Evolutionary conservation across 2,113 vertebrate genomes (phyloP), one percentile per base, ranked within the genome.

Genomic region (Piaya cayana): DNA sequence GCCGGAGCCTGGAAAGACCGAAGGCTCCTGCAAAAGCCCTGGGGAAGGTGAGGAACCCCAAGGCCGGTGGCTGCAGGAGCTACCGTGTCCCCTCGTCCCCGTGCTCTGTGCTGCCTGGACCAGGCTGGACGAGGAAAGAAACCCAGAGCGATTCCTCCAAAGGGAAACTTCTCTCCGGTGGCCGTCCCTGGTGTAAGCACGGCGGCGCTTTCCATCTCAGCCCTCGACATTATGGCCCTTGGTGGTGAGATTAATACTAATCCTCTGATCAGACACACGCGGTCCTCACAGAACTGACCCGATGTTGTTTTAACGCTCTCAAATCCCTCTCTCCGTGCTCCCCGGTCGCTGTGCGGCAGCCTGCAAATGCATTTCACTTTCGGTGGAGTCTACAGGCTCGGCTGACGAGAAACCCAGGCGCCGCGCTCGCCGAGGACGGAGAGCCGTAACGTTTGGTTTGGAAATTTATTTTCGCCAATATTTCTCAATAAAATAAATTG

Each of bases 401-500:
- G 91, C 94, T 92, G 85, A 85, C 84, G 94, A 97, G 94, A 76
- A 96, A 95, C 49, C 80, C 93, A 82, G 96, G 58, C 65, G 34
- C 80, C 77, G 88, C 71, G 47, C 95, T 93, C 70, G 67, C 59
- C 50, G 77, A 94, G 91, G 86, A 88, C 49, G 69, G 60, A 10
- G 96, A 97, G 95, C 96, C 95, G 95, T 94, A 96, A 96, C 47
- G 90, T 97, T 97, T 96, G 94, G 95, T 98, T 97, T 89, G 96
- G 94, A 98, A 97, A 98, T 97, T 95, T 97, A 97, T 97, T 97
- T 97, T 86, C 82, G 69, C 94, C 97, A 88, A 96, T 98, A 97
- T 98, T 98, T 97, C 96, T 98, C 97, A 95, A 98, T 98, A 96
- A 97, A 97, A 98, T 95, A 97, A 98, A 98, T 96, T 97, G 96